These are phyloP conservation scores for Haemorhous mexicanus DNA, from an alignment of 2,113 vertebrate genomes.

Conservation along the genomic window DNA sequence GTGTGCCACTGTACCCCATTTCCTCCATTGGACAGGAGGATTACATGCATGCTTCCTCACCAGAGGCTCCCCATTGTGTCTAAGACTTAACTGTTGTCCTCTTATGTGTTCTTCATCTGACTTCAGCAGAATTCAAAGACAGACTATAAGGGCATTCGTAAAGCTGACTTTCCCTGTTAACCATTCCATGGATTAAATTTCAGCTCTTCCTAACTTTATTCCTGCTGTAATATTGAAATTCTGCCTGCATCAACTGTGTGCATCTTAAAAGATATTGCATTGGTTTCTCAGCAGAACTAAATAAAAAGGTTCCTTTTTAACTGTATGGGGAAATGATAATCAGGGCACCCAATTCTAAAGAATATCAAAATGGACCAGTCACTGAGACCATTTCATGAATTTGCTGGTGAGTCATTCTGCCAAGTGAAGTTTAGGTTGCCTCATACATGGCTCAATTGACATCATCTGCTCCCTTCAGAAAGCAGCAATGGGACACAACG, in stretches of 20 bases:
- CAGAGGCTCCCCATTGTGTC: neutral
- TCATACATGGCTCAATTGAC: neutral
- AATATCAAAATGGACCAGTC: neutral
- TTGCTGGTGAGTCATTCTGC: neutral
- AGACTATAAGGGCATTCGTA: neutral
- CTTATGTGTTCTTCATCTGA: accelerated
- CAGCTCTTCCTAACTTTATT: neutral
- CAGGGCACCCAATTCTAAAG: neutral
- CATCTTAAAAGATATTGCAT: neutral
- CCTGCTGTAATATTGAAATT: neutral
- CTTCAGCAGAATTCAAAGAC: neutral
- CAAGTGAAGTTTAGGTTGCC: neutral
- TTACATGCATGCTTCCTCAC: neutral
- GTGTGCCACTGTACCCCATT: neutral
- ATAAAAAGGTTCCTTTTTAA: neutral
- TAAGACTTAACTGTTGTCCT: neutral
- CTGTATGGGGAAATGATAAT: neutral
- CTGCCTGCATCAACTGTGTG: neutral
- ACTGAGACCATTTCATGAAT: neutral
- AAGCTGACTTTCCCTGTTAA: neutral
- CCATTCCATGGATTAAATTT: neutral
- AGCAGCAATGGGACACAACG: neutral
- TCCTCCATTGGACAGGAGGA: neutral
- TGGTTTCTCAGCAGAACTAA: neutral
- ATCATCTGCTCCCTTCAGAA: neutral